These are phyloP conservation scores for Holothuria scabra DNA, from an alignment of 53 echinoderm and acorn worm species.

Conservation along the genomic window DNA sequence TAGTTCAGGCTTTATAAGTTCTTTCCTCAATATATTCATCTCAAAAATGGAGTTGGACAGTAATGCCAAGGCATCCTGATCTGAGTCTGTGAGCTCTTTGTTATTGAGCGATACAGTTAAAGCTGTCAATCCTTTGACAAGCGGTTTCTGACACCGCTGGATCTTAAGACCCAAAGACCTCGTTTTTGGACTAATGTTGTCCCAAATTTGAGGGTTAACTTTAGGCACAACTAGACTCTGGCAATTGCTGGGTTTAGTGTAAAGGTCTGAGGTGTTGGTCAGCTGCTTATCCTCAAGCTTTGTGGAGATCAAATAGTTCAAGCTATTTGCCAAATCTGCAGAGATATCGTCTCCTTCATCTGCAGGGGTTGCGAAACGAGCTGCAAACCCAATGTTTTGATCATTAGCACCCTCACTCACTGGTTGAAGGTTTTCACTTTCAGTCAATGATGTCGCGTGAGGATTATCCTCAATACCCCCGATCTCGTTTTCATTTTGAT, in stretches of 20 bases:
- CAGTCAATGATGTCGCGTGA: too few relatives aligned
- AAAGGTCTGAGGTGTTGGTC: neutral
- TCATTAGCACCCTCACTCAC: too few relatives aligned
- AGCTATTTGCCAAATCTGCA: neutral
- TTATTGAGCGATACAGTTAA: neutral
- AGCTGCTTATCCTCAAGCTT: neutral
- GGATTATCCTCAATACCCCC: too few relatives aligned
- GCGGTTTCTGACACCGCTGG: constrained; percentile 15
- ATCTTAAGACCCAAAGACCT: constrained; percentile 2
- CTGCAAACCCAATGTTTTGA: neutral
- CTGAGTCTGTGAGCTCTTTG: constrained; percentile 6
- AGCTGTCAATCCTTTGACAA: constrained; percentile 8
- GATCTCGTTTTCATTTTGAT: too few relatives aligned
- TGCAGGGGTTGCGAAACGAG: constrained; percentile 18
- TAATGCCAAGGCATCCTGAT: neutral
- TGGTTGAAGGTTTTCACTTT: too few relatives aligned
- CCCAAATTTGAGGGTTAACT: constrained; percentile 16
- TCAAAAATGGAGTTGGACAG: constrained; percentile 2
- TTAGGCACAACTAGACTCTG: constrained; percentile 22
- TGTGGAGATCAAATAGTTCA: neutral
- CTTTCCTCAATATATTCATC: constrained; percentile 1
- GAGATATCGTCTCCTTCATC: neutral
- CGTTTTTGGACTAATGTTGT: neutral
- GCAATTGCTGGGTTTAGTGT: neutral
- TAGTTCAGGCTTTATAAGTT: constrained; percentile 8